These are phyloP conservation scores for Dermatemys mawii DNA, from an alignment of 2,113 vertebrate species.

Conservation along the genomic window DNA sequence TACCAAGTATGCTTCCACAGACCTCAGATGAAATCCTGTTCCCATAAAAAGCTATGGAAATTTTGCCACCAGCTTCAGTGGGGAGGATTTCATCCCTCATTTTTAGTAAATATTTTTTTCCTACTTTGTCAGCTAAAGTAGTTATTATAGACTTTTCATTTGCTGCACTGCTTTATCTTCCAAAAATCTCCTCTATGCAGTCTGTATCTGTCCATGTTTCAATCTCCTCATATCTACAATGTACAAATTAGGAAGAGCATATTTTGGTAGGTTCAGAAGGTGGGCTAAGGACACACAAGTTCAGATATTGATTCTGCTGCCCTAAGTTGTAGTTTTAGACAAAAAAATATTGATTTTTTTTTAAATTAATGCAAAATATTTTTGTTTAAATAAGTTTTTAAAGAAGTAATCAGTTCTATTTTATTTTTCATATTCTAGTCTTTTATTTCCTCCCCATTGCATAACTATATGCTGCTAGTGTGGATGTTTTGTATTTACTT, in stretches of 20 bases:
- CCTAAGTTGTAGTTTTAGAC: background rate
- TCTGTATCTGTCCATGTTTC: background rate
- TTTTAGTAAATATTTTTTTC: rapidly evolving
- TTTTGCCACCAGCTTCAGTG: background rate
- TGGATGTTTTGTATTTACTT: background rate
- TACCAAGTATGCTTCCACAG: background rate
- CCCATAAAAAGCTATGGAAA: background rate
- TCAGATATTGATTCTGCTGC: background rate
- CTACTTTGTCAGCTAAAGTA: background rate
- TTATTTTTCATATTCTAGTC: background rate
- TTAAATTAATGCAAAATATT: background rate
- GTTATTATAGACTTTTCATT: background rate
- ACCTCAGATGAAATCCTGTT: background rate
- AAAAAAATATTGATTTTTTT: background rate
- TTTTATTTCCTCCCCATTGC: background rate
- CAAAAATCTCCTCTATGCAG: background rate
- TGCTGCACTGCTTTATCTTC: background rate
- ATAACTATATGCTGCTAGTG: background rate
- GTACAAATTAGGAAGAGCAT: background rate
- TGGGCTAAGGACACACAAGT: background rate
- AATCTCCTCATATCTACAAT: background rate
- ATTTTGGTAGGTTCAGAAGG: background rate
- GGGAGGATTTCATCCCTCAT: background rate
- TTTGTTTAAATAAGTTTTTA: background rate
- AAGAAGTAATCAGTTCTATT: background rate